phyloP scores from a whole-genome alignment of 2,888 invertebrate species.

The Zygaena filipendulae region DNA sequence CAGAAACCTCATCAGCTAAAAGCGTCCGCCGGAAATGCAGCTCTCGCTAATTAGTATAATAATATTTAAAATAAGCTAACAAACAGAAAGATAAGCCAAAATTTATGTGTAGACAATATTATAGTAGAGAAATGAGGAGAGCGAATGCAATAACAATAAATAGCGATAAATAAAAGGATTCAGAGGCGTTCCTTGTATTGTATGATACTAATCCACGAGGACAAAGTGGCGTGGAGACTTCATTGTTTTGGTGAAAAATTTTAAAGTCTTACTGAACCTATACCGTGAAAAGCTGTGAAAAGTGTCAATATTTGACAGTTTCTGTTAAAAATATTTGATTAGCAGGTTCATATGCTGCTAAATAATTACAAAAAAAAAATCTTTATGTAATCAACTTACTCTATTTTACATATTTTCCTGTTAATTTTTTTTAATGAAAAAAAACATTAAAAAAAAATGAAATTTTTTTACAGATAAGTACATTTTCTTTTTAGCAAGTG shows the following conservation, averaged over 20 bases:
- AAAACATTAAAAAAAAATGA: too few relatives aligned
- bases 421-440: too few relatives aligned
- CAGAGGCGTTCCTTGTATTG: conserved; percentile 68
- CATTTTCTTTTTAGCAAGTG: too few relatives aligned
- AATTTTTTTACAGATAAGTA: too few relatives aligned
- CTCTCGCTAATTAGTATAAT: conserved; percentile 48
- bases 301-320: too few relatives aligned
- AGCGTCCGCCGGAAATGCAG: conserved; percentile 26
- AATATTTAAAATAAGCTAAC: conserved; percentile 51
- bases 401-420: too few relatives aligned
- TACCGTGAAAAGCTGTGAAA: too few relatives aligned
- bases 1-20: conserved; percentile 35
- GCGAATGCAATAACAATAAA: conserved; percentile 69
- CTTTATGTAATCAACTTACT: too few relatives aligned
- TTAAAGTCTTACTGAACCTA: conserved; percentile 2
- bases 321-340: too few relatives aligned
- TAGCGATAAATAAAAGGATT: conserved; percentile 71
- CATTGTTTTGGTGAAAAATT: too few relatives aligned
- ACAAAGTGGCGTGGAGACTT: conserved; percentile 31
- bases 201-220: conserved; percentile 62
- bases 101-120: conserved; percentile 65
- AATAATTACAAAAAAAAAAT: too few relatives aligned
- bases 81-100: conserved; percentile 47
- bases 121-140: conserved; percentile 59
- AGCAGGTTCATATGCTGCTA: too few relatives aligned